These are phyloP conservation scores for Stenodema calcarata DNA, from an alignment of 2,888 invertebrate genomes.

Conservation along the genomic window DNA sequence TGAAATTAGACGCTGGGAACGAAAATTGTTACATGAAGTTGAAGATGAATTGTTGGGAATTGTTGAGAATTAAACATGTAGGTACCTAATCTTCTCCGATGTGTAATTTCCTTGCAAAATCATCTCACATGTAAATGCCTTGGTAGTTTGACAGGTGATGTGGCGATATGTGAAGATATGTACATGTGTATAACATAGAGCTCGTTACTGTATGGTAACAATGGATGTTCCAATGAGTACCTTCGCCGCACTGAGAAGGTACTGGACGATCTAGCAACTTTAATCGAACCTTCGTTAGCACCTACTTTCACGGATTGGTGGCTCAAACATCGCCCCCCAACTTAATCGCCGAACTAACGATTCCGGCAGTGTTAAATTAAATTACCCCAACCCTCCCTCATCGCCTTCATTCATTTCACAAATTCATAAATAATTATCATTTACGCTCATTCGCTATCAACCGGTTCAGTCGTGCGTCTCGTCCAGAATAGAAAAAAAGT, in stretches of 20 bases:
- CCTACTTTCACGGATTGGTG: background rate
- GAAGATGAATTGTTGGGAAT: too few relatives aligned
- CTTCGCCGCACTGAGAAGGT: background rate
- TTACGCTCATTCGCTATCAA: constrained; percentile 4
- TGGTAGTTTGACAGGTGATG: too few relatives aligned
- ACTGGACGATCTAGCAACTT: background rate
- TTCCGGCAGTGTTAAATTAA: constrained; percentile 11
- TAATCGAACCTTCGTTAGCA: background rate
- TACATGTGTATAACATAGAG: too few relatives aligned
- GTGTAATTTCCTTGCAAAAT: too few relatives aligned
- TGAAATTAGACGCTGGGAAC: too few relatives aligned
- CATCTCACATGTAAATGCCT: too few relatives aligned
- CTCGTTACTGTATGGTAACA: background rate
- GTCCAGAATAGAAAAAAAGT: background rate
- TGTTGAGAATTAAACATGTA: too few relatives aligned
- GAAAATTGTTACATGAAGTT: too few relatives aligned
- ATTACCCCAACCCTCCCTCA: background rate
- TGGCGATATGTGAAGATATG: too few relatives aligned
- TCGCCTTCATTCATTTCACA: background rate
- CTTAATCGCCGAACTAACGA: background rate
- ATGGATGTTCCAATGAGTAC: background rate
- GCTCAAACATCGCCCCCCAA: background rate
- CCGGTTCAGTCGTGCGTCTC: constrained; percentile 26
- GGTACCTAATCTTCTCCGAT: too few relatives aligned
- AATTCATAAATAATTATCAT: constrained; percentile 37